Conservation (phyloP, 30 jellyfish, hydroid and myxozoan species). For the Aurelia aurita region DNA sequence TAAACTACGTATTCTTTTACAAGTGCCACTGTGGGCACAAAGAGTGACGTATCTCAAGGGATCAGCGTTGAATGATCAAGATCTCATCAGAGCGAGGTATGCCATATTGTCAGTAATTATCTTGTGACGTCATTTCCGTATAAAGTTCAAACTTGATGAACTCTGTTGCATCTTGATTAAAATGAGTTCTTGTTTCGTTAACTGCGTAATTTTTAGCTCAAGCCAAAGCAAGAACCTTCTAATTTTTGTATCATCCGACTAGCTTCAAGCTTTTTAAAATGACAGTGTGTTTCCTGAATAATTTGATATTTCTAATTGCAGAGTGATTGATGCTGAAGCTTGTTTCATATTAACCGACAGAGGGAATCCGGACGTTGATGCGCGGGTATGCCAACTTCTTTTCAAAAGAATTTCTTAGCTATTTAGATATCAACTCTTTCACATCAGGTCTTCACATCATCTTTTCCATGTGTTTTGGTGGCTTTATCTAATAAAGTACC, state of each 20-base stretch:
- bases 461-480: too few species aligned
- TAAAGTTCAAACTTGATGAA: neutral
- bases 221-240: too few species aligned
- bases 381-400: constrained; percentile 60
- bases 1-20: constrained; percentile 68
- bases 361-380: constrained; percentile 78
- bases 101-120: neutral
- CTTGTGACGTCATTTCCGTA: neutral
- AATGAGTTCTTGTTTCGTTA: too few species aligned
- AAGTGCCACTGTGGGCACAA: constrained; percentile 85
- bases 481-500: too few species aligned
- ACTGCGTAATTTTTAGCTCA: too few species aligned
- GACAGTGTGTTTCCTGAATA: too few species aligned
- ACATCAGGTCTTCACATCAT: too few species aligned
- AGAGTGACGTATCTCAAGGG: constrained; percentile 83
- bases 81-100: constrained; percentile 80
- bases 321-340: constrained; percentile 84
- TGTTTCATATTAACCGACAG: constrained; percentile 76
- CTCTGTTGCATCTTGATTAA: too few species aligned
- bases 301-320: constrained; percentile 11
- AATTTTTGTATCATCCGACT: too few species aligned
- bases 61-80: constrained; percentile 77
- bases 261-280: too few species aligned
- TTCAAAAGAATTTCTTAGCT: too few species aligned
- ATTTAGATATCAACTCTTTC: too few species aligned